These are phyloP conservation scores for Tiaroga cobitis DNA, from an alignment of 2,797 vertebrate genomes.

Conservation along the genomic window DNA sequence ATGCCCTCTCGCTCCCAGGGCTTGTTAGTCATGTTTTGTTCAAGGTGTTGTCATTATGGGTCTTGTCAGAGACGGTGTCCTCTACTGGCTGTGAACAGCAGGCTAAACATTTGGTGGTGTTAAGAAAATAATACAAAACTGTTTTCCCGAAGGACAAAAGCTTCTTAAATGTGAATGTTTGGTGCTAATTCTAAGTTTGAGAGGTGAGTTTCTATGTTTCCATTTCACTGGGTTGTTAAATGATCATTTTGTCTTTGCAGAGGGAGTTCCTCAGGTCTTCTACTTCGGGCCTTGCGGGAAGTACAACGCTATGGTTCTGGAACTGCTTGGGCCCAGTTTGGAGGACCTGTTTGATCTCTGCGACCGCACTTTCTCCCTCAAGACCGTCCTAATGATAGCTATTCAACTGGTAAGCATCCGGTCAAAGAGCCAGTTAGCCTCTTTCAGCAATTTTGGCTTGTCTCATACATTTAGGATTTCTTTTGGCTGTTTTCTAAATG, in stretches of 20 bases:
- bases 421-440: neutral
- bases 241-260: slow-evolving; percentile 70
- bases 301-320: slow-evolving; percentile 99
- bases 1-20: slow-evolving; percentile 9
- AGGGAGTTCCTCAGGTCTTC: slow-evolving; percentile 99
- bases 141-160: neutral
- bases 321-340: slow-evolving; percentile 96
- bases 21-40: slow-evolving; percentile 46
- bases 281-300: slow-evolving; percentile 98
- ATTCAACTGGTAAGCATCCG: slow-evolving; percentile 91
- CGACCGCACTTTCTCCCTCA: slow-evolving; percentile 96
- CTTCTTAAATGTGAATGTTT: neutral
- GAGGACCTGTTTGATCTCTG: slow-evolving; percentile 98
- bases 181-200: neutral
- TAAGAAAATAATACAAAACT: neutral
- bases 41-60: slow-evolving; percentile 33
- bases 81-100: slow-evolving; percentile 4
- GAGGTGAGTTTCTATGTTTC: neutral
- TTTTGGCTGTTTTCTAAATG: slow-evolving; percentile 15
- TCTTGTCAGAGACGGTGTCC: neutral
- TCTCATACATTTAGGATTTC: slow-evolving; percentile 8
- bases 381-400: slow-evolving; percentile 99
- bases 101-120: slow-evolving; percentile 15
- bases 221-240: slow-evolving; percentile 1
- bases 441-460: neutral